Conservation (phyloP, 2,888 invertebrate genomes). For the Dione juno region DNA sequence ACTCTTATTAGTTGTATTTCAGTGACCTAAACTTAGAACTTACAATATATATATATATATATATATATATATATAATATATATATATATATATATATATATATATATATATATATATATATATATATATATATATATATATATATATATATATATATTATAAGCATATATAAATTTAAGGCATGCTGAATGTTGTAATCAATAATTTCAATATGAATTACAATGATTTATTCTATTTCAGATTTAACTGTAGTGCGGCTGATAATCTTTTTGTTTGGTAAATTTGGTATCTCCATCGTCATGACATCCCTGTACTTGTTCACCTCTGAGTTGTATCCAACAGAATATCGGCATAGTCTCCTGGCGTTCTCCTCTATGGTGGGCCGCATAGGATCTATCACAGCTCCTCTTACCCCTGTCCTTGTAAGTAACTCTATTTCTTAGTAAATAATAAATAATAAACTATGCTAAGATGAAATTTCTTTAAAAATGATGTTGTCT, state of each 20-base stretch:
- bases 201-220: background rate
- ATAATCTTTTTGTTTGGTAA: conserved; percentile 58
- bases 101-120: no score
- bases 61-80: no score
- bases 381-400: conserved; percentile 85
- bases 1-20: no score
- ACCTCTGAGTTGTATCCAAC: conserved; percentile 86
- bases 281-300: conserved; percentile 82
- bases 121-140: no score
- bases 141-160: no score
- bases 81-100: no score
- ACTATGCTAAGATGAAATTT: background rate
- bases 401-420: conserved; percentile 84
- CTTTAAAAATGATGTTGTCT: background rate
- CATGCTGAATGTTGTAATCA: no score
- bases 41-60: no score
- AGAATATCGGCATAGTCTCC: conserved; percentile 82
- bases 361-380: conserved; percentile 85
- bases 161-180: no score
- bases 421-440: conserved; percentile 62
- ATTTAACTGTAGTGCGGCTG: conserved; percentile 35
- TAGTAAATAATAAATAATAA: background rate
- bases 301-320: conserved; percentile 83
- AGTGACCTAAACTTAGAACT: no score
- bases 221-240: conserved; percentile 31